Base-by-base conservation (phyloP, 2,113 vertebrate genomes). In the Anser brachyrhynchus region DNA sequence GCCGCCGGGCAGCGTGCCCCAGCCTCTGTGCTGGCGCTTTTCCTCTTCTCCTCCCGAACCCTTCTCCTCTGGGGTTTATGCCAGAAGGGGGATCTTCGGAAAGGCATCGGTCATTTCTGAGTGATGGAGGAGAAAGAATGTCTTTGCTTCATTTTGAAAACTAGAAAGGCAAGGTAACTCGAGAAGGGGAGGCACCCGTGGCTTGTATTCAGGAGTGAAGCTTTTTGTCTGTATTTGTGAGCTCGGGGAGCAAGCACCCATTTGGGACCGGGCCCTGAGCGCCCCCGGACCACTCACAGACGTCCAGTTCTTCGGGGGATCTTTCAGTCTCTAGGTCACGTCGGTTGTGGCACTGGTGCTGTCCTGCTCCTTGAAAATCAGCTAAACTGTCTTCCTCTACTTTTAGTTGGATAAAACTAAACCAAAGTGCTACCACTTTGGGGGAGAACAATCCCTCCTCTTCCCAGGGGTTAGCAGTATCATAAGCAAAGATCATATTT, bases 201-300 rank as follows among this genome's bases (percentile, higher is more conserved):
- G 69, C 28, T 67, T 19, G 4, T 33, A 5, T 7, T 64, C 31
- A 7, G 46, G 9, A 17, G 5, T 3, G 33, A 52, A 73, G 33
- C 25, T 23, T 57, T 29, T 19, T 43, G 8, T 44, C 2, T 37
- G 5, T 49, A 6, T 31, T 33, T 31, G 41, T 58, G 49, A 80
- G 35, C 1, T 2, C 10, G 29, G 37, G 35, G 23, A 83, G 16
- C 20, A 31, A 55, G 43, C 10, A 3, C 28, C 49, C 44, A 0
- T 54, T 15, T 43, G 58, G 26, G 19, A n/a, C 13, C 43, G 21
- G 35, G 17, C 14, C 41, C 28, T 10, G 22, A 25, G 70, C 46
- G 85, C 37, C 35, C 52, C 61, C 17, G 0, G 0, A 31, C 58
- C 10, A 2, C 54, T 43, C 5, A 5, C 22, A 9, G 16, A 70